These are phyloP conservation scores for Phenganax marumi DNA, from an alignment of 92 coral and sea anemone genomes.

Conservation along the genomic window DNA sequence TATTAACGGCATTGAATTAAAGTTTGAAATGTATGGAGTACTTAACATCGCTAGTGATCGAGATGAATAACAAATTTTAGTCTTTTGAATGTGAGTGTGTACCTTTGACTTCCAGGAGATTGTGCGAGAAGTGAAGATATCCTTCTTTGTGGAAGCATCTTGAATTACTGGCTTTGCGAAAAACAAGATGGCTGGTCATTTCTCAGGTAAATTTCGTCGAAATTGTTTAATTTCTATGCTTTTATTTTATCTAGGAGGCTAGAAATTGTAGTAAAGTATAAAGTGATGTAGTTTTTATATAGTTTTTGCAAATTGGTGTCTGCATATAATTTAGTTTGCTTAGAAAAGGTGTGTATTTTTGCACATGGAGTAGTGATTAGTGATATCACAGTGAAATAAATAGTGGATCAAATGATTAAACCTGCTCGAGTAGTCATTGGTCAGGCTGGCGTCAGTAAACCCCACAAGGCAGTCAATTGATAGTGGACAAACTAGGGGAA, in stretches of 20 bases:
- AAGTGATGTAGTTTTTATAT: background rate
- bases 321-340: background rate
- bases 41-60: too few species aligned
- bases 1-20: too few species aligned
- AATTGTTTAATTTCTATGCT: background rate
- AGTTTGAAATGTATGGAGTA: too few species aligned
- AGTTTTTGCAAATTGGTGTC: background rate
- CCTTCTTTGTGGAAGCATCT: background rate
- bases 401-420: too few species aligned
- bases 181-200: slow-evolving; percentile 98
- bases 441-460: too few species aligned
- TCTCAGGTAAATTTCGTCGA: slow-evolving; percentile 70
- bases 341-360: background rate
- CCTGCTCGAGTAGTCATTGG: too few species aligned
- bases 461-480: too few species aligned
- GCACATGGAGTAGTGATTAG: too few species aligned
- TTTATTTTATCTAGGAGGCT: background rate
- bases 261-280: background rate
- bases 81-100: too few species aligned
- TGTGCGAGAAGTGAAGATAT: background rate
- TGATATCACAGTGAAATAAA: too few species aligned
- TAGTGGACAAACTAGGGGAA: too few species aligned
- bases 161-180: background rate
- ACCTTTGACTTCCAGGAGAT: background rate
- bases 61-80: too few species aligned